phyloP scores from a whole-genome alignment of 2,113 vertebrate genomes.

The Glaucidium brasilianum region DNA sequence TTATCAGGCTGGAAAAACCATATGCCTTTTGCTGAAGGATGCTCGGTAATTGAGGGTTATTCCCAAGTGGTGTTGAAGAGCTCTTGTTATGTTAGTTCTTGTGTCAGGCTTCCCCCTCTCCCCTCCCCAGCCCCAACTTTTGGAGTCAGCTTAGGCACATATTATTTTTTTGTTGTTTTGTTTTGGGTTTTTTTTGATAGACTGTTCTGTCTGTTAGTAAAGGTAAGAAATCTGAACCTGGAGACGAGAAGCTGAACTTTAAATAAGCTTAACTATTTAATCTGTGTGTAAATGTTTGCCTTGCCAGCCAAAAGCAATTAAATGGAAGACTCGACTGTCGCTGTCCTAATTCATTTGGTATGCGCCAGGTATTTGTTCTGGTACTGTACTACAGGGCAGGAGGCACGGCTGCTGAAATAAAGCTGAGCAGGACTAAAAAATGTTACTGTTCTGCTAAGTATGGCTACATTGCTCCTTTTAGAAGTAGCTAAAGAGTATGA shows the following conservation, averaged over 20 bases:
- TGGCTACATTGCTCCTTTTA: accelerated
- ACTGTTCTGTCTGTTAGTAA: neutral
- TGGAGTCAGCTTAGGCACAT: neutral
- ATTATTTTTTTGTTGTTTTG: neutral
- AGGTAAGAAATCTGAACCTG: neutral
- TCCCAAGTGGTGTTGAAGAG: neutral
- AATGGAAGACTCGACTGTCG: neutral
- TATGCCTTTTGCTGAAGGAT: neutral
- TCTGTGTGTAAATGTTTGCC: neutral
- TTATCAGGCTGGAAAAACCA: neutral
- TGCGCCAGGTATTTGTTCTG: neutral
- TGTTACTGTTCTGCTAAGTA: neutral
- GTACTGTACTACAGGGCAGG: accelerated
- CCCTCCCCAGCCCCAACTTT: neutral
- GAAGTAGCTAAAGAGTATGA: neutral
- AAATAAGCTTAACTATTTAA: neutral
- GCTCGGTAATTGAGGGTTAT: neutral
- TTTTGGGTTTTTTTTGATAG: neutral
- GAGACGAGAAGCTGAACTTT: neutral
- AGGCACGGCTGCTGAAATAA: neutral
- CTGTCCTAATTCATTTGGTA: neutral
- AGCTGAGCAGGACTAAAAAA: neutral
- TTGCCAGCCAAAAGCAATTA: neutral
- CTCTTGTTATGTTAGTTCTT: neutral
- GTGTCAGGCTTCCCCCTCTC: neutral